A percentile compares a stretch with the other conserved stretches of the same genome.
Evolutionary conservation across 1,140 invertebrate species (phyloP).

Genomic region (Onthophagus taurus): DNA sequence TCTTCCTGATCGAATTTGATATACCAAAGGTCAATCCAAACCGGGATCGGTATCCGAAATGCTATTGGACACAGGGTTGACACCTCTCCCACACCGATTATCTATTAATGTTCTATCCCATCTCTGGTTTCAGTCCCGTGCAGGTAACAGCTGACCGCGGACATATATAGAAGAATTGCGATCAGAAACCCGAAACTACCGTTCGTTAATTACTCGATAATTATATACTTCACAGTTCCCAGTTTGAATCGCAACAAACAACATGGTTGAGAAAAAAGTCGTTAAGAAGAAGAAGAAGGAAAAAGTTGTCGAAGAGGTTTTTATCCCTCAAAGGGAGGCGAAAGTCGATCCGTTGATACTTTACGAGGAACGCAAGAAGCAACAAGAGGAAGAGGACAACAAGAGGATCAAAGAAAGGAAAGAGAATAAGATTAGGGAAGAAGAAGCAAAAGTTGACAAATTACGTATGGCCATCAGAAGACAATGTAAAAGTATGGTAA

Average conservation of each 20-base stretch:
- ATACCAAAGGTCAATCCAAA: too few relatives aligned
- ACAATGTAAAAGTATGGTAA: conserved; percentile 28
- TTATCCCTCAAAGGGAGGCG: conserved; percentile 44
- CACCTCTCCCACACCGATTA: conserved; percentile 6
- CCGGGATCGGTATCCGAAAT: too few relatives aligned
- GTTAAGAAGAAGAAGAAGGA: conserved; percentile 27
- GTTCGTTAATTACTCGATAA: too few relatives aligned
- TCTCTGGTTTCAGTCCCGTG: conserved; percentile 8
- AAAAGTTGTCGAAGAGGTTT: conserved; percentile 51
- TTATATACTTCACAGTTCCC: too few relatives aligned
- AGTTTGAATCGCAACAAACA: too few relatives aligned
- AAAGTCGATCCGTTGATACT: conserved; percentile 26
- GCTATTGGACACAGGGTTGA: too few relatives aligned
- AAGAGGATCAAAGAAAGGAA: conserved; percentile 28
- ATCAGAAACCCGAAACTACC: neutral
- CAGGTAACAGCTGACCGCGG: neutral
- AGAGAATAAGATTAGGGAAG: conserved; percentile 28
- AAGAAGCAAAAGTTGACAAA: conserved; percentile 29
- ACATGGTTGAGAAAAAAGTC: conserved; percentile 1
- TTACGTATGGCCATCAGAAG: conserved; percentile 28
- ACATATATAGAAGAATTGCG: conserved; percentile 8
- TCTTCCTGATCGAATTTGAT: too few relatives aligned
- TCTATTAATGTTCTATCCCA: neutral
- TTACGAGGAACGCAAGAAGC: conserved; percentile 23
- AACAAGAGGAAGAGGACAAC: conserved; percentile 29